Evolutionary conservation across 2,888 invertebrate genomes (phyloP), one percentile per base, ranked within the genome.

Genomic region (Mesoligia furuncula): DNA sequence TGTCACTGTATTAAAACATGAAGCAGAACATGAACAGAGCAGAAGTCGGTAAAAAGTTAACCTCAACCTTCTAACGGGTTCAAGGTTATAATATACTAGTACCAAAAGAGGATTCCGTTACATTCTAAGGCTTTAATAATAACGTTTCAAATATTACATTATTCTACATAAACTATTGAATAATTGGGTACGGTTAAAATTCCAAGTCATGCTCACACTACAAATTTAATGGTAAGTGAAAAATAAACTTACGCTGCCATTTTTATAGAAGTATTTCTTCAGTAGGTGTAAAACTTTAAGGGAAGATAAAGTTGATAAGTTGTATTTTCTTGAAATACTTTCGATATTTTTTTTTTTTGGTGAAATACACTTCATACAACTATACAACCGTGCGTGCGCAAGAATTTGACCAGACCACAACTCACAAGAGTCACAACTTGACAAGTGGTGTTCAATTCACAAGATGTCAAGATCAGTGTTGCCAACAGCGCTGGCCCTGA

Each of bases 231-330:
- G 8, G 9, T 39, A 31, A 61, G 9, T 24, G 24, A 45, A 27
- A 54, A 80, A 39, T 61, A 54, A 36, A 79, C 79, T 79, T 79
- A 79, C 79, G 79, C 77, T 83, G 79, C 79, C 79, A 79, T 79
- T 79, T n/a, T 79, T 65, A 1, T 76, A 57, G 8, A 75, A 48
- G 42, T 76, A 45, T 77, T 66, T 79, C 36, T 45, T 66, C 36
- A 24, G 42, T 6, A 17, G 15, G 9, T 48, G 15, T n/a, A 7
- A 31, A 20, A 24, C 7, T 7, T 2, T 31, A 51, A 0, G 3
- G 1, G 3, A 80, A 74, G 36, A 24, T 45, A 2, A 15, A 75
- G 24, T 36, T 24, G n/a, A 2, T 31, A 62, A 17, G 42, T 62
- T 17, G 11, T 24, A 31, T 11, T 31, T 59, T 64, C 20, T 57